phyloP scores from a whole-genome alignment of 2,797 vertebrate species.

The Staurois parvus region DNA sequence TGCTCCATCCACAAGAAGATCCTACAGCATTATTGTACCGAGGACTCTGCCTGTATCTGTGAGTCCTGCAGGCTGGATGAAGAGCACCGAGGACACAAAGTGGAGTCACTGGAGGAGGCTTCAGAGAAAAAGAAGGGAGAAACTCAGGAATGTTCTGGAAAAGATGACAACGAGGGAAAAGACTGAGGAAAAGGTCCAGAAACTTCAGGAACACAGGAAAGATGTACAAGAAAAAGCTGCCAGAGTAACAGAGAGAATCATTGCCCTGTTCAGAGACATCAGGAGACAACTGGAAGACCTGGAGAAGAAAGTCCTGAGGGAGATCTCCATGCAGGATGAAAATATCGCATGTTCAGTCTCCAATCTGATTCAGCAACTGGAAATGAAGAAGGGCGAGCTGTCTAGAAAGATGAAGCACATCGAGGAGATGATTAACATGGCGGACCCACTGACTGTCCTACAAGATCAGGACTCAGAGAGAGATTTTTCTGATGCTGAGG shows the following conservation, averaged over 20 bases:
- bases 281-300: neutral
- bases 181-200: neutral
- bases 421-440: neutral
- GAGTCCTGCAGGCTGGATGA: conserved; percentile 70
- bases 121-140: conserved; percentile 56
- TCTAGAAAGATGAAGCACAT: conserved; percentile 1
- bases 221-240: too few species aligned
- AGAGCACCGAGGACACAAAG: conserved; percentile 71
- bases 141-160: neutral
- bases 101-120: conserved; percentile 64
- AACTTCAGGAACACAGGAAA: neutral
- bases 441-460: neutral
- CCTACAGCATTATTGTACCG: conserved; percentile 75
- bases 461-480: neutral
- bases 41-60: conserved; percentile 73
- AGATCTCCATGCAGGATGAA: neutral
- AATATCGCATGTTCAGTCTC: neutral
- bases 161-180: neutral
- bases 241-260: neutral
- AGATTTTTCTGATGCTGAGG: neutral
- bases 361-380: neutral
- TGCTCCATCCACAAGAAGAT: conserved; percentile 68
- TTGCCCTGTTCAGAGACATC: neutral
- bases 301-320: neutral
- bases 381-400: neutral